Conservation (phyloP, 2,113 vertebrate species). For the Oplegnathus fasciatus region DNA sequence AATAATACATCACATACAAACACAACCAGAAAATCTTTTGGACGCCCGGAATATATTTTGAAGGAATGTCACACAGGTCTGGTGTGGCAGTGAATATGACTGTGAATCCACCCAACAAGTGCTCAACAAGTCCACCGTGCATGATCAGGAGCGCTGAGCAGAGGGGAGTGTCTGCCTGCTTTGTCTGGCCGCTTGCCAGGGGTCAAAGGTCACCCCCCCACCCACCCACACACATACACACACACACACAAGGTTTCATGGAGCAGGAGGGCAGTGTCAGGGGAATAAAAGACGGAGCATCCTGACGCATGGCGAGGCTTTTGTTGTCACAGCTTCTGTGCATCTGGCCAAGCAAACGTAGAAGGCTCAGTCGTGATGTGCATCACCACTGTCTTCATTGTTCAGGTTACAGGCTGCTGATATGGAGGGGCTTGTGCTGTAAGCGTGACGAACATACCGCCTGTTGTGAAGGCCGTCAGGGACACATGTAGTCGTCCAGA, state of each 20-base stretch:
- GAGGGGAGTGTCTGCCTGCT: constrained; percentile 40
- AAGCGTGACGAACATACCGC: constrained; percentile 23
- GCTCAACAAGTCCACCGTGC: constrained; percentile 34
- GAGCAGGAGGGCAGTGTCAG: constrained; percentile 46
- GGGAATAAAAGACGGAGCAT: constrained; percentile 78
- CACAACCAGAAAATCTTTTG: background rate
- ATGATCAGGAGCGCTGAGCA: background rate
- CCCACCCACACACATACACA: background rate
- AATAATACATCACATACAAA: background rate
- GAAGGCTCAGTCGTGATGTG: constrained; percentile 11
- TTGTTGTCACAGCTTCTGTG: constrained; percentile 74
- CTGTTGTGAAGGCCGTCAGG: constrained; percentile 30
- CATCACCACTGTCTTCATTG: constrained; percentile 59
- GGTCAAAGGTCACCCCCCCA: constrained; percentile 67
- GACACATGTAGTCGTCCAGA: background rate
- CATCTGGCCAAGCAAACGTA: constrained; percentile 68
- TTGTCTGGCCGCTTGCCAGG: constrained; percentile 65
- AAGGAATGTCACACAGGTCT: background rate
- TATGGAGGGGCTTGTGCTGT: constrained; percentile 38
- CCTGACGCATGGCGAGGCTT: constrained; percentile 73
- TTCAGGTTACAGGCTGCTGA: constrained; percentile 49
- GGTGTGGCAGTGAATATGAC: background rate
- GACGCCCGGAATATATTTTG: background rate
- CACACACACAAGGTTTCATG: constrained; percentile 37
- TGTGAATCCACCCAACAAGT: constrained; percentile 13